phyloP scores from a whole-genome alignment of 2,113 vertebrate species.

The Aegotheles bennettii region DNA sequence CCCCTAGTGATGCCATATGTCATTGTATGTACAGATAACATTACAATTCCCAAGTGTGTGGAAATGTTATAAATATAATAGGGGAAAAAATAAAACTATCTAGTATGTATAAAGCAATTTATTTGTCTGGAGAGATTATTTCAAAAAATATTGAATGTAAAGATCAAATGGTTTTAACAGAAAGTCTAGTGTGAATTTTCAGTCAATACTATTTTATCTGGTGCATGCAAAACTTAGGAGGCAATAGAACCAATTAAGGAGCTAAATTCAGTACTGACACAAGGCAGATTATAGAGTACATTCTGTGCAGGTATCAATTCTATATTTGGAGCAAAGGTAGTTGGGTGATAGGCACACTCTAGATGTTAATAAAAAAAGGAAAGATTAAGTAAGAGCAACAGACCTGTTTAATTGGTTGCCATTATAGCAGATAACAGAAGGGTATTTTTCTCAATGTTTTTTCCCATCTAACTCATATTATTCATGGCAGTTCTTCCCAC shows the following conservation, averaged over 20 bases:
- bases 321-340: constrained; percentile 44
- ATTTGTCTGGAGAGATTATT: not conserved
- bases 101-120: not conserved
- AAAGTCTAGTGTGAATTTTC: not conserved
- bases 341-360: not conserved
- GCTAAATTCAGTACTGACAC: constrained; percentile 36
- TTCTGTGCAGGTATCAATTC: constrained; percentile 53
- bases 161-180: not conserved
- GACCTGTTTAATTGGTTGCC: not conserved
- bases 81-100: not conserved
- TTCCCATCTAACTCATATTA: not conserved
- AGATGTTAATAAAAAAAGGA: constrained; percentile 25
- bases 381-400: constrained; percentile 1
- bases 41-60: not conserved
- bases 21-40: not conserved
- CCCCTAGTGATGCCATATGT: not conserved
- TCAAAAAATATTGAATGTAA: not conserved
- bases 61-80: not conserved
- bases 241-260: constrained; percentile 39
- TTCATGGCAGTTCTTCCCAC: not conserved
- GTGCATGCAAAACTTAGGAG: not conserved
- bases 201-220: constrained; percentile 17
- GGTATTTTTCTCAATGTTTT: not conserved
- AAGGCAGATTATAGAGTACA: constrained; percentile 15
- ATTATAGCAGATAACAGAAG: not conserved